A percentile compares a stretch with the other conserved stretches of the same genome.
phyloP scores from a whole-genome alignment of 2,888 invertebrate genomes.

The Andrena haemorrhoa region DNA sequence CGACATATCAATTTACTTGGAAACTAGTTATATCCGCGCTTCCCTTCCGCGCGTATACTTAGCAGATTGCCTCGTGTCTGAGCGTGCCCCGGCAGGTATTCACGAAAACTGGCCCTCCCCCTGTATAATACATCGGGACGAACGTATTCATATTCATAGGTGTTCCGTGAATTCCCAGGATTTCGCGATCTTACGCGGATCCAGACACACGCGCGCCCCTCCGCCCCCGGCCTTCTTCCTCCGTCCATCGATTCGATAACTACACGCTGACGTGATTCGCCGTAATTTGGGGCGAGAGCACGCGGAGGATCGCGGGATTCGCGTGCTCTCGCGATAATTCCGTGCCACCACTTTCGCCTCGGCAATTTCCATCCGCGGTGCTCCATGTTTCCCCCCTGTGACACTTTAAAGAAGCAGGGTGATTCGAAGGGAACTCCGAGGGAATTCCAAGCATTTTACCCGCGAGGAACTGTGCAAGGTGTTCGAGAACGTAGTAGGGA shows the following conservation, averaged over 20 bases:
- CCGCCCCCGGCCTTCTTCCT: too few species aligned
- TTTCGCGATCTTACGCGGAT: constrained; percentile 55
- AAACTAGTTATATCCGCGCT: constrained; percentile 46
- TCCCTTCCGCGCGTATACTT: constrained; percentile 31
- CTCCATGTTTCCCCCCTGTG: not conserved
- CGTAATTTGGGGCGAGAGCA: constrained; percentile 35
- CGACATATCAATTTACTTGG: constrained; percentile 54
- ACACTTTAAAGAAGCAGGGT: not conserved
- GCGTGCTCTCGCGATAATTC: constrained; percentile 42
- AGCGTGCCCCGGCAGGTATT: constrained; percentile 4
- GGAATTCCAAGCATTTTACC: too few species aligned
- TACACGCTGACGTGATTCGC: constrained; percentile 60
- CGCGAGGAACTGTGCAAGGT: too few species aligned
- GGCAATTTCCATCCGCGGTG: constrained; percentile 4
- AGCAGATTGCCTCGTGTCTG: constrained; percentile 31
- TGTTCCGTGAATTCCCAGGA: constrained; percentile 46
- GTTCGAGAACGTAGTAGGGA: not conserved
- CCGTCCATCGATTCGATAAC: constrained; percentile 44
- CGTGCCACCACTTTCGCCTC: not conserved
- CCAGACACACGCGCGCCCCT: constrained; percentile 17
- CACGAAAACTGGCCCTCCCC: constrained; percentile 34
- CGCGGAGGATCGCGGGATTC: constrained; percentile 29
- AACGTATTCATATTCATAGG: constrained; percentile 56
- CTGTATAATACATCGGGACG: constrained; percentile 18
- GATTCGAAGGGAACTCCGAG: not conserved